A percentile compares a stretch with the other conserved stretches of the same genome.
These are phyloP conservation scores for Megamerina dolium DNA, from an alignment of 2,888 invertebrate species.

Conservation along the genomic window DNA sequence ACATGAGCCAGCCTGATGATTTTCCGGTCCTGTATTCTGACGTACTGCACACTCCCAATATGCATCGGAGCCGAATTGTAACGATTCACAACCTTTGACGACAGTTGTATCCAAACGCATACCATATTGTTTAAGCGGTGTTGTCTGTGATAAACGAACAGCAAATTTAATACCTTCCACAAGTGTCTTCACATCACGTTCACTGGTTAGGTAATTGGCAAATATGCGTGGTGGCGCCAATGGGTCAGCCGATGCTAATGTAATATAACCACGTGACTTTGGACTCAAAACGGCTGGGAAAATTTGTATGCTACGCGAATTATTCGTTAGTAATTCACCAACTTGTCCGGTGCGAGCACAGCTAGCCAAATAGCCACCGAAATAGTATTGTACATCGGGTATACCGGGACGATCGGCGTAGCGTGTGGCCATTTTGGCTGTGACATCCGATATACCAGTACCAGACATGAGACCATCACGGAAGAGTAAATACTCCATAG, in stretches of 20 bases:
- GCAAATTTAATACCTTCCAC: constrained; percentile 80
- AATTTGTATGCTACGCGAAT: constrained; percentile 64
- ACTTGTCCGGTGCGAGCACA: constrained; percentile 83
- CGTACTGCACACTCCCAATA: constrained; percentile 70
- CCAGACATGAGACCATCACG: constrained; percentile 86
- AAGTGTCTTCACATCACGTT: constrained; percentile 68
- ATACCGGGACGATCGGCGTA: constrained; percentile 68
- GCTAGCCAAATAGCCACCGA: constrained; percentile 79
- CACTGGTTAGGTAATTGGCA: constrained; percentile 61
- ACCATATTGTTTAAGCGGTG: constrained; percentile 61
- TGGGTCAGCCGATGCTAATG: constrained; percentile 71
- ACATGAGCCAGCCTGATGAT: constrained; percentile 76
- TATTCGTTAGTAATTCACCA: constrained; percentile 67
- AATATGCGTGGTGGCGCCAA: constrained; percentile 76
- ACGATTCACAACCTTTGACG: constrained; percentile 66
- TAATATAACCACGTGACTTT: constrained; percentile 73
- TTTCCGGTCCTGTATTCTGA: constrained; percentile 70
- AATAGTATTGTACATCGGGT: constrained; percentile 82
- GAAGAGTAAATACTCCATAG: constrained; percentile 84
- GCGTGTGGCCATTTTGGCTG: constrained; percentile 74
- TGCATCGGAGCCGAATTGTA: constrained; percentile 65
- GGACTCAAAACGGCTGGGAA: constrained; percentile 81
- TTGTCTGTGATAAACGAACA: constrained; percentile 64
- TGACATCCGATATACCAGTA: constrained; percentile 81
- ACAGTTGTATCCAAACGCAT: constrained; percentile 69